These are phyloP conservation scores for Pseudomugil tenellus DNA, from an alignment of 2,797 vertebrate genomes.

Conservation along the genomic window DNA sequence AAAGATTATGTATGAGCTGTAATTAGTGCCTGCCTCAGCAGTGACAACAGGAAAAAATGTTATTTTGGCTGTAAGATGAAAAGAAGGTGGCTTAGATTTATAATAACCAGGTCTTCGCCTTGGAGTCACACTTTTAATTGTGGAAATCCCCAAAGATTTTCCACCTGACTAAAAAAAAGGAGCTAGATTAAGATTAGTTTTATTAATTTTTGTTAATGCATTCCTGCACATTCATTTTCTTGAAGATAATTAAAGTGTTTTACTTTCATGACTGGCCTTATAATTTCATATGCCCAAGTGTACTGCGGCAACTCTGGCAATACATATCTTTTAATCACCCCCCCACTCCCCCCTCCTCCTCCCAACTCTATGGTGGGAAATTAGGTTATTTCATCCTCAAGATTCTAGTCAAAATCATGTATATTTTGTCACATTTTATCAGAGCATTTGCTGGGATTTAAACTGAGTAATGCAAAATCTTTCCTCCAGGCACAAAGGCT, in stretches of 20 bases:
- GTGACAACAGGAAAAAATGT: slow-evolving; percentile 69
- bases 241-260: slow-evolving; percentile 69
- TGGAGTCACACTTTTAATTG: slow-evolving; percentile 75
- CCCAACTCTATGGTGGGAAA: slow-evolving; percentile 32
- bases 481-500: slow-evolving; percentile 39
- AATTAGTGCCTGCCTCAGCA: slow-evolving; percentile 73
- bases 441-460: slow-evolving; percentile 38
- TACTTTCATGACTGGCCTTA: slow-evolving; percentile 66
- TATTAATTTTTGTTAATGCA: slow-evolving; percentile 73
- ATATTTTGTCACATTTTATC: slow-evolving; percentile 49
- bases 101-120: slow-evolving; percentile 72
- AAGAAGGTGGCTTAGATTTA: slow-evolving; percentile 65
- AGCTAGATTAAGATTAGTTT: slow-evolving; percentile 68
- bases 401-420: slow-evolving; percentile 48
- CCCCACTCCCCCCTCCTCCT: neutral
- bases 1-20: slow-evolving; percentile 80
- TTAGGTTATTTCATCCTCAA: slow-evolving; percentile 48
- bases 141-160: slow-evolving; percentile 73
- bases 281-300: slow-evolving; percentile 61
- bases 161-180: slow-evolving; percentile 55
- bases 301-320: slow-evolving; percentile 31
- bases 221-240: slow-evolving; percentile 70
- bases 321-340: slow-evolving; percentile 32
- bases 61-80: slow-evolving; percentile 71
- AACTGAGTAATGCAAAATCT: slow-evolving; percentile 54